A percentile compares a stretch with the other conserved stretches of the same genome.
These are phyloP conservation scores for Geodia barretti DNA, from an alignment of 37 sponge, comb jelly and placozoan species.

Conservation along the genomic window DNA sequence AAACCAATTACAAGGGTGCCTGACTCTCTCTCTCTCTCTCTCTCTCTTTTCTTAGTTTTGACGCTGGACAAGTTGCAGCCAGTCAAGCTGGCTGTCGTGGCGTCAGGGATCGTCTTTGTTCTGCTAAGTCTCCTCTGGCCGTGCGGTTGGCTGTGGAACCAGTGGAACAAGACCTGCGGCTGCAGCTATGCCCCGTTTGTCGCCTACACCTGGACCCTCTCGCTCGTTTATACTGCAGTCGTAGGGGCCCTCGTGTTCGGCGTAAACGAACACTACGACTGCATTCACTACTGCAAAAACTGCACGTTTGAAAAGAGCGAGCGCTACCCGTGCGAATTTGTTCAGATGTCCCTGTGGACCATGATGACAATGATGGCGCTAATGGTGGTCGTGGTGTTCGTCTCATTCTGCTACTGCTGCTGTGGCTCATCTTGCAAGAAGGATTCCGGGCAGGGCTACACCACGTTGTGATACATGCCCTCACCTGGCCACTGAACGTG, in stretches of 20 bases:
- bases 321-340: not conserved
- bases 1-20: too few relatives aligned
- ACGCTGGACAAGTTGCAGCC: not conserved
- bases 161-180: not conserved
- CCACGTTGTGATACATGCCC: too few relatives aligned
- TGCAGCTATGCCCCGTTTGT: not conserved
- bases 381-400: not conserved
- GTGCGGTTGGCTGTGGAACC: slow-evolving; percentile 4
- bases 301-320: not conserved
- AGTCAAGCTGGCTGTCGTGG: not conserved
- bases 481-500: too few relatives aligned
- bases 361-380: not conserved
- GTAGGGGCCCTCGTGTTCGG: not conserved
- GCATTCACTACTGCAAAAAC: not conserved
- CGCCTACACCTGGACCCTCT: not conserved
- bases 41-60: too few relatives aligned
- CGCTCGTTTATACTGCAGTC: not conserved
- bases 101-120: not conserved
- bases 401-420: too few relatives aligned
- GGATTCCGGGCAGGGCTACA: too few relatives aligned
- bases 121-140: slow-evolving; percentile 5
- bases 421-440: not conserved
- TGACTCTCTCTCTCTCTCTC: too few relatives aligned
- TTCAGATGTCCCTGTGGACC: not conserved
- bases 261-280: not conserved